Evolutionary conservation across 2,797 vertebrate genomes (phyloP), one percentile per base, ranked within the genome.

Genomic region (Tenualosa ilisha): DNA sequence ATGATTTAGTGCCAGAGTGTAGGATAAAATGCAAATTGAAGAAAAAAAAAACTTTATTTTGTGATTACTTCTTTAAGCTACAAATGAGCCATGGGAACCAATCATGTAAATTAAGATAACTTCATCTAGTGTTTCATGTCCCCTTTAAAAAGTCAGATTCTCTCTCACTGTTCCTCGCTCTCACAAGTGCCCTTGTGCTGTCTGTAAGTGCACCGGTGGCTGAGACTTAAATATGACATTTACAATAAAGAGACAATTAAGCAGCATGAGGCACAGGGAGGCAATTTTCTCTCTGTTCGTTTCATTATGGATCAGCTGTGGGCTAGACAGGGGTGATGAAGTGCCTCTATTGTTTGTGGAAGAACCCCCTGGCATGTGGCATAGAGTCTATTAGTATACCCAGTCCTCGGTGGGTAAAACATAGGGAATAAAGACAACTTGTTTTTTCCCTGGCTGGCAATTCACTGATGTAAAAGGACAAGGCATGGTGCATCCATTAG

Each of bases 221-320:
- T 13, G 51, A 53, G n/a, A 63, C 63, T 40, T 26, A n/a, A 65
- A 31, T 81, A 15, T 22, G 72, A 84, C 20, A 43, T 54, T 65
- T 68, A 50, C 31, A 86, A 84, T 43, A 84, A 81, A 83, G 37
- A 83, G 68, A 85, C 82, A 85, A 86, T 83, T 15, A 61, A 31
- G 56, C 83, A 59, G 31, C 68, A 53, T 59, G 65, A 63, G 4
- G 9, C 9, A 83, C 49, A 68, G 61, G 22, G 12, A 82, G 49
- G 50, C 65, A 79, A 82, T 82, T 82, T 54, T 81, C 68, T 83
- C 49, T 79, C n/a, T 22, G 82, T 87, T 84, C 50, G 26, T 79
- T 75, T 59, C 82, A 82, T 81, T 84, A 88, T 82, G 49, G 85
- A 83, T 87, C 82, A 53, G 12, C 79, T 81, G n/a, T 24, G 40